Evolutionary conservation across 2,888 invertebrate species (phyloP).

Genomic region (Agrotis clavis): DNA sequence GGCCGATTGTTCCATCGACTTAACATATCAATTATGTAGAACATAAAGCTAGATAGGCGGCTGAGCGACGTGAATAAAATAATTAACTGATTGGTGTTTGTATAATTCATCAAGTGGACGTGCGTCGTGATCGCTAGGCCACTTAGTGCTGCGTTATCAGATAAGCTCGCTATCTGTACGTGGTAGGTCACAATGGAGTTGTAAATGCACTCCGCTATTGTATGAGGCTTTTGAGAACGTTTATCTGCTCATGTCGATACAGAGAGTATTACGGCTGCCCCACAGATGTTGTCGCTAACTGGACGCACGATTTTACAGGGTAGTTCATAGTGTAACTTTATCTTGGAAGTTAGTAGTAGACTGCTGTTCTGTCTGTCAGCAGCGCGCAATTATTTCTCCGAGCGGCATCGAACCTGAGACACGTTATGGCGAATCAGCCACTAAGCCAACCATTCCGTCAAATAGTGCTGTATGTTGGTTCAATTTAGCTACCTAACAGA

Average conservation of each 20-base stretch:
- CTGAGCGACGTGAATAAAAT: constrained; percentile 90
- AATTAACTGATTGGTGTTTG: constrained; percentile 91
- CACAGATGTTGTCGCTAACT: constrained; percentile 41
- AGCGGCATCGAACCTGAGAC: too few relatives aligned
- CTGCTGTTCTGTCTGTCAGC: not conserved
- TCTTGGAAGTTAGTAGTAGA: constrained; percentile 7
- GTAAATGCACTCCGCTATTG: constrained; percentile 84
- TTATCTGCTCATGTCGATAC: constrained; percentile 77
- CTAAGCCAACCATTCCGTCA: too few relatives aligned
- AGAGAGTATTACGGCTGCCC: constrained; percentile 67
- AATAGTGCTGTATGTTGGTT: too few relatives aligned
- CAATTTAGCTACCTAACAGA: too few relatives aligned
- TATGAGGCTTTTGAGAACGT: constrained; percentile 73
- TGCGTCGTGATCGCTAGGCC: constrained; percentile 80
- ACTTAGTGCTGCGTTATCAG: constrained; percentile 87
- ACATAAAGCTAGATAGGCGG: constrained; percentile 87
- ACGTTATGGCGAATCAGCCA: too few relatives aligned
- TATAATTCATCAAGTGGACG: constrained; percentile 88
- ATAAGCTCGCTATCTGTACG: constrained; percentile 78
- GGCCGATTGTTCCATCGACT: constrained; percentile 88
- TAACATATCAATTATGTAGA: constrained; percentile 91
- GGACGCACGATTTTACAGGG: constrained; percentile 13
- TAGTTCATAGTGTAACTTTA: constrained; percentile 3
- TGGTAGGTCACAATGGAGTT: constrained; percentile 82
- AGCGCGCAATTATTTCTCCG: too few relatives aligned